Base-by-base conservation (phyloP, 2,797 vertebrate genomes). In the Pipistrellus nathusii region DNA sequence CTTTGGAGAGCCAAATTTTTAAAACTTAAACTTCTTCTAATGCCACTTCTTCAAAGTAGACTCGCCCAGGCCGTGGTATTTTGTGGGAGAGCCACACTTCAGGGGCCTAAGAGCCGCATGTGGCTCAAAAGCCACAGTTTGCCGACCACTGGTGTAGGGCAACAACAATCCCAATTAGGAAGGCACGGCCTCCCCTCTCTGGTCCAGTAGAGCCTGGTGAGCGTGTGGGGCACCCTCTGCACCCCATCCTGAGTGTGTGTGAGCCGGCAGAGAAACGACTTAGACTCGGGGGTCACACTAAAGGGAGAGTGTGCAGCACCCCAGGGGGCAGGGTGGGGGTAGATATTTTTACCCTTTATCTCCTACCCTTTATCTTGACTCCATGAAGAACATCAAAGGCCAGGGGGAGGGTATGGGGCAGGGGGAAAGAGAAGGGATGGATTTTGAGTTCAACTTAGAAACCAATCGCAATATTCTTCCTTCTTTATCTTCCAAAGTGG, bases 361-460 rank as follows among this genome's bases (percentile, higher is more conserved):
- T 80, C n/a, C 53, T 75, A 46, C 72, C 72, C 38, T 83, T 69
- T 35, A 66, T 86, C 38, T 82, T 48, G 3, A 72, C 27, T 68
- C 46, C 27, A 30, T 41, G 38, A 77, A 77, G 41, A 78, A 18
- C 62, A 44, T 6, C 72, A 51, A 68, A 88, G 46, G 23, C 21
- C 10, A 32, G 13, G 35, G 53, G 27, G n/a, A 62, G 25, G 44
- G 30, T 75, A 25, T 64, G 48, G 81, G 12, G 15, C 18, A 13
- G 46, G 38, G 25, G 27, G 48, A 6, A 27, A 21, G 68, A 77
- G 69, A 87, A 64, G n/a, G n/a, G 18, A 8, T 48, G 46, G 69
- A 84, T 41, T 89, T 73, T n/a, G 32, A 75, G 25, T 86, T 93
- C 64, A 84, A n/a, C 38, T 30, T 88, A 32, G 48, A 94, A 78